A percentile compares a stretch with the other conserved stretches of the same genome.
phyloP scores from a whole-genome alignment of 1,140 invertebrate genomes.

The Lucilia sericata region DNA sequence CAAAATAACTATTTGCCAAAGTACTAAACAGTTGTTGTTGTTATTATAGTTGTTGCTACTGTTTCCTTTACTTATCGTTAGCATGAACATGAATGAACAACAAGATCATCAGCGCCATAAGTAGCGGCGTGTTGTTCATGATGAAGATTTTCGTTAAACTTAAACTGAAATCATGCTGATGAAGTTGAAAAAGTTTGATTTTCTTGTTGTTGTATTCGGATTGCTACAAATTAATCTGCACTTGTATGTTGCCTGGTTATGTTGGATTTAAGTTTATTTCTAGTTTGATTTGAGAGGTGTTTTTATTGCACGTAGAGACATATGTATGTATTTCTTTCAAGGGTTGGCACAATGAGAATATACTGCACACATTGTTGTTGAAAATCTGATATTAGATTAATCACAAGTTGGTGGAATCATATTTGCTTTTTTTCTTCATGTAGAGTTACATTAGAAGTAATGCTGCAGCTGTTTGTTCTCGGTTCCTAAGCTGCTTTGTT shows the following conservation, averaged over 20 bases:
- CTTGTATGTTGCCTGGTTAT: background rate
- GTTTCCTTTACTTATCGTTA: background rate
- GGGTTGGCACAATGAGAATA: too few relatives aligned
- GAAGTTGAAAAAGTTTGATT: constrained; percentile 6
- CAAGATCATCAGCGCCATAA: background rate
- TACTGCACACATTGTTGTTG: too few relatives aligned
- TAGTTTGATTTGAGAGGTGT: too few relatives aligned
- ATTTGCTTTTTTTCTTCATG: too few relatives aligned
- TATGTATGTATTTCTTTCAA: too few relatives aligned
- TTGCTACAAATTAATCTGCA: too few relatives aligned
- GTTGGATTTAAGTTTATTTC: background rate
- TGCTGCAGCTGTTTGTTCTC: too few relatives aligned
- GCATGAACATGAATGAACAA: background rate
- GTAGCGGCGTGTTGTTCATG: background rate
- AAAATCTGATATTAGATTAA: too few relatives aligned
- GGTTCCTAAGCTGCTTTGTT: too few relatives aligned
- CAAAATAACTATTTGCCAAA: background rate
- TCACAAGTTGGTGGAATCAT: too few relatives aligned
- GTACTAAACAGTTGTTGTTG: background rate
- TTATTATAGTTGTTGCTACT: background rate
- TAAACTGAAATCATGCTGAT: constrained; percentile 11
- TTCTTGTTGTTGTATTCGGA: background rate
- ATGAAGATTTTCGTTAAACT: constrained; percentile 4
- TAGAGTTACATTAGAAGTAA: too few relatives aligned
- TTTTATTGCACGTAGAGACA: too few relatives aligned